Evolutionary conservation across 1,140 invertebrate species (phyloP), one percentile per base, ranked within the genome.

Genomic region (Globodera ellingtonae): DNA sequence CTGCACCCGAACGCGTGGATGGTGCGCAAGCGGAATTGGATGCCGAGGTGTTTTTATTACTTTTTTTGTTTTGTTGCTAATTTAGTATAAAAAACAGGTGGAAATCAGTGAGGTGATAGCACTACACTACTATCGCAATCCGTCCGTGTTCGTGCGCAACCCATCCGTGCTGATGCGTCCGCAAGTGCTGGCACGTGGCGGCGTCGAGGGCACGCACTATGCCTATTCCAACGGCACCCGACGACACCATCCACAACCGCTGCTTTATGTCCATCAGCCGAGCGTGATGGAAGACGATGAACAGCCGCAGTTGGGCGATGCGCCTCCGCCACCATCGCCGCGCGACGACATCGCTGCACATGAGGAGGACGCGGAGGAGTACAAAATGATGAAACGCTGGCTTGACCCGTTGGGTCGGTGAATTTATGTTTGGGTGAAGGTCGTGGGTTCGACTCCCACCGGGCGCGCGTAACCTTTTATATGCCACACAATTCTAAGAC

Each of bases 21-120:
- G 75, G 75, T 3, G 75, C 75, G n/a, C 75, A 77, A 47, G 75
- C 75, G 69, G 75, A 77, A 48, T 67, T 77, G 69, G 69, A 77
- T n/a, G 75, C 75, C 5, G 75, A 77, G 65, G 56, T 62, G 56
- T 18, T 18, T 62, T 62, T 10, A 62, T 18, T 62, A 18, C 18
- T 62, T 62, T 5, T 62, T 13, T 13, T 13, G 2, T 18, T 75
- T 56, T 75, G 18, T 56, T 75, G 18, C 15, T 18, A n/a, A 62
- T 18, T 62, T 35, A 35, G 1, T 24, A 24, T 2, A 35, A 62
- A 52, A 62, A 62, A 18, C 56, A 62, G 56, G 75, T 77, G 65
- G 75, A 77, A 48, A 77, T 77, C n/a, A 69, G 62, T 24, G 75
- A 77, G 21, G 75, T 77, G 46, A 77, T 65, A 9, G 73, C 73